Evolutionary conservation across 2,113 vertebrate genomes (phyloP).

Genomic region (Myotis davidii): DNA sequence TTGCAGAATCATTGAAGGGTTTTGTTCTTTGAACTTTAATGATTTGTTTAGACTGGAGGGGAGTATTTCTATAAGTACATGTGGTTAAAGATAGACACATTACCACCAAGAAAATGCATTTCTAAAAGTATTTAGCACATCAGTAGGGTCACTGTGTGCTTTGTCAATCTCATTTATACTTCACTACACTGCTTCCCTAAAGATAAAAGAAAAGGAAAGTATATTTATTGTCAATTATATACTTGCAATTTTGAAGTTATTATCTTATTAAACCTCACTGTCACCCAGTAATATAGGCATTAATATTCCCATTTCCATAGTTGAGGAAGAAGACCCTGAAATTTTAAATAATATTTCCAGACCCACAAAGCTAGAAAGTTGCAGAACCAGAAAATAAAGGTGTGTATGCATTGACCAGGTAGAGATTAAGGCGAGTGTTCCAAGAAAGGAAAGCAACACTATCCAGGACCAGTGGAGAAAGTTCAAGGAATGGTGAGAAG

Average conservation of each 20-base stretch:
- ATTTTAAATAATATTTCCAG: background rate
- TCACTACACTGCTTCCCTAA: background rate
- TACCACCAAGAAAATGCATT: background rate
- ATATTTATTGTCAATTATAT: background rate
- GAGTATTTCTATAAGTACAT: background rate
- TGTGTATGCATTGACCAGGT: too few relatives aligned
- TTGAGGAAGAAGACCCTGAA: background rate
- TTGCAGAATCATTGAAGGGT: background rate
- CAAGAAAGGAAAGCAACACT: too few relatives aligned
- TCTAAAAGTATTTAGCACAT: background rate
- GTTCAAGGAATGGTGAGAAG: background rate
- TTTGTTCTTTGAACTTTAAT: background rate
- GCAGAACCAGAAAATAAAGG: background rate
- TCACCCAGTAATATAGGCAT: background rate
- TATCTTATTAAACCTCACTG: background rate
- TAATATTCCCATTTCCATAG: background rate
- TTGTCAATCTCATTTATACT: background rate
- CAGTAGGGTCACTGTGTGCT: background rate
- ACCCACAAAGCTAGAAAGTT: background rate
- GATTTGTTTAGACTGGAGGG: background rate
- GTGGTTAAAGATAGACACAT: background rate
- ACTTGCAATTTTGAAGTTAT: background rate
- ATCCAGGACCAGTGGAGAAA: background rate
- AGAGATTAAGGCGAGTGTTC: rapidly evolving
- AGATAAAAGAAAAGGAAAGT: background rate